A percentile compares a stretch with the other conserved stretches of the same genome.
Evolutionary conservation across 2,113 vertebrate genomes (phyloP).

Genomic region (Bubo bubo): DNA sequence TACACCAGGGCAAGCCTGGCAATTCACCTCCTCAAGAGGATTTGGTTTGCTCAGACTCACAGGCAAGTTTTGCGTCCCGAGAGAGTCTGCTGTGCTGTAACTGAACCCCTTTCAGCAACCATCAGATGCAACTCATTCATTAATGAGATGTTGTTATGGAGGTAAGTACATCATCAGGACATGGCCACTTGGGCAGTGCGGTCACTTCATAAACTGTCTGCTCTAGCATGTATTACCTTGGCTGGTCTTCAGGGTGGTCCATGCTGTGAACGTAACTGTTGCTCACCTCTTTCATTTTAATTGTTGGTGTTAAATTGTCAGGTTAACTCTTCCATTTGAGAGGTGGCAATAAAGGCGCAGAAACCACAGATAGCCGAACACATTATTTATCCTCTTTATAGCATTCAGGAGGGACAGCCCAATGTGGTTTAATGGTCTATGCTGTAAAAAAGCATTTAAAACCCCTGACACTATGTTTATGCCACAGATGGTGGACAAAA

Average conservation of each 20-base stretch:
- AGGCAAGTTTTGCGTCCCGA: background rate
- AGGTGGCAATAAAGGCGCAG: background rate
- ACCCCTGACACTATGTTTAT: accelerated
- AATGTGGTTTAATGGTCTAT: background rate
- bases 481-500: background rate
- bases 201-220: background rate
- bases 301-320: background rate
- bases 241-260: background rate
- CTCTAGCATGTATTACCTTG: background rate
- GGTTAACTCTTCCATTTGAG: background rate
- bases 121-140: background rate
- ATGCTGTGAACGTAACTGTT: background rate
- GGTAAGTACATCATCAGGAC: background rate
- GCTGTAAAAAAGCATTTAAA: background rate
- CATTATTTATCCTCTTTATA: background rate
- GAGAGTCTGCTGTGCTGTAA: background rate
- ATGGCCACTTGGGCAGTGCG: accelerated
- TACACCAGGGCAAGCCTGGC: background rate
- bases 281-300: background rate
- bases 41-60: background rate
- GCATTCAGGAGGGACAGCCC: background rate
- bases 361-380: background rate
- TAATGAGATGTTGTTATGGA: background rate
- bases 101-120: background rate
- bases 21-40: background rate